Percentiles rank a stretch among this genome's conserved stretches.
Evolutionary conservation across 2,113 vertebrate genomes (phyloP).

Genomic region (Microcebus ravelobensis): DNA sequence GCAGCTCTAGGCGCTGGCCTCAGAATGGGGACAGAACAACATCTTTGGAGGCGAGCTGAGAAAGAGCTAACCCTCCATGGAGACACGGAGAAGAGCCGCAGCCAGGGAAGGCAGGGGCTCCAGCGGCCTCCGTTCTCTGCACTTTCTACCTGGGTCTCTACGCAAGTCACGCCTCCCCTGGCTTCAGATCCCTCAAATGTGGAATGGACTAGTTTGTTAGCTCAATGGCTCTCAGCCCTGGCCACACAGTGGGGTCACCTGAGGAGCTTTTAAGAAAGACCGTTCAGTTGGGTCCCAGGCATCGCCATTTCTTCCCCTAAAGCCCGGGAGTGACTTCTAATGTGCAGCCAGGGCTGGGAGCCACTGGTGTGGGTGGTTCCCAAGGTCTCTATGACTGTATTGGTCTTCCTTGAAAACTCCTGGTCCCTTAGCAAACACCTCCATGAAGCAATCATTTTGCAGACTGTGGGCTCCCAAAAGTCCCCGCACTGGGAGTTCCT

Average conservation of each 20-base stretch:
- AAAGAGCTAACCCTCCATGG: background rate
- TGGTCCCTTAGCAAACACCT: conserved; percentile 48
- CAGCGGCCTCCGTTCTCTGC: background rate
- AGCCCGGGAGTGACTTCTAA: background rate
- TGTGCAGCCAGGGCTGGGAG: background rate
- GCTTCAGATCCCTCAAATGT: background rate
- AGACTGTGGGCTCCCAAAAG: background rate
- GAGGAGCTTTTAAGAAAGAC: background rate
- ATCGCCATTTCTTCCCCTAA: background rate
- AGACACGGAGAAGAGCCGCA: background rate
- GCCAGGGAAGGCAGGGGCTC: background rate
- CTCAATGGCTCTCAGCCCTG: background rate
- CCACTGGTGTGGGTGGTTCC: background rate
- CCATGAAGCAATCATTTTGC: conserved; percentile 28
- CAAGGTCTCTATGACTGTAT: background rate
- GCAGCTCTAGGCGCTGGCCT: background rate
- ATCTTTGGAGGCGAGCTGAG: background rate
- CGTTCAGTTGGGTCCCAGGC: background rate
- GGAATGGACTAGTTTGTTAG: background rate
- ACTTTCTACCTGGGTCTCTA: background rate
- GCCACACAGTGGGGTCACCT: background rate
- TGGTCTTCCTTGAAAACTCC: conserved; percentile 39
- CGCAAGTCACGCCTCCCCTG: background rate
- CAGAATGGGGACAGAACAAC: background rate
- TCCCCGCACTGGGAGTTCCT: background rate